Evolutionary conservation across 2,888 invertebrate species (phyloP), one percentile per base, ranked within the genome.

Genomic region (Drepana falcataria): DNA sequence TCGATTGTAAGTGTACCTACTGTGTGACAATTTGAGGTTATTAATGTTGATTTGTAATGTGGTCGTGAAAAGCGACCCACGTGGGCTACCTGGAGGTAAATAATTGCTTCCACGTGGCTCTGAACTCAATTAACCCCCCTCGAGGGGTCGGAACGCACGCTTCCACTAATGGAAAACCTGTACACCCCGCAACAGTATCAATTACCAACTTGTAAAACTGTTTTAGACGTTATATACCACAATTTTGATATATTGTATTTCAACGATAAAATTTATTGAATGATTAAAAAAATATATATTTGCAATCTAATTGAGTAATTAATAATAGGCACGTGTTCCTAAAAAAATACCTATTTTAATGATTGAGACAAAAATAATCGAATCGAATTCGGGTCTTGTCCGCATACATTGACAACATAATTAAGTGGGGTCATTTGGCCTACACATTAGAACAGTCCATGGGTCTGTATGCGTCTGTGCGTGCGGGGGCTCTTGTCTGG

Each of bases 31-130:
- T 40, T 53, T 48, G 41, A 48, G 34, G 52, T 33, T 49, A 40
- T 47, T 53, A 40, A 48, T 44, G 9, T 9, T 44, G 44, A 1
- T 9, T 35, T 53, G 48, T 41, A 48, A 55, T 56, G 47, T 51
- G 51, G 58, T 59, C 53, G 57, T 53, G 57, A 66, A 64, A 67
- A 65, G 62, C 63, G 58, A 59, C 68, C 68, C 90, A 89, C 90
- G 90, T 89, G 90, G 83, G 59, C 70, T 59, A 79, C 77, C 78
- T 82, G 77, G 68, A 81, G 78, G 90, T 91, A 90, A 91, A 90
- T 91, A 90, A 90, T 91, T 90, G 87, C 60, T 82, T 60, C 81
- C 90, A 91, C 90, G 90, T 90, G 90, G 83, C 69, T 62, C 64
- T 65, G 67, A 68, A 76, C 77, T 76, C 87, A 88, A 88, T 87